phyloP scores from a whole-genome alignment of 2,888 invertebrate species.

The Archips crataeganus region DNA sequence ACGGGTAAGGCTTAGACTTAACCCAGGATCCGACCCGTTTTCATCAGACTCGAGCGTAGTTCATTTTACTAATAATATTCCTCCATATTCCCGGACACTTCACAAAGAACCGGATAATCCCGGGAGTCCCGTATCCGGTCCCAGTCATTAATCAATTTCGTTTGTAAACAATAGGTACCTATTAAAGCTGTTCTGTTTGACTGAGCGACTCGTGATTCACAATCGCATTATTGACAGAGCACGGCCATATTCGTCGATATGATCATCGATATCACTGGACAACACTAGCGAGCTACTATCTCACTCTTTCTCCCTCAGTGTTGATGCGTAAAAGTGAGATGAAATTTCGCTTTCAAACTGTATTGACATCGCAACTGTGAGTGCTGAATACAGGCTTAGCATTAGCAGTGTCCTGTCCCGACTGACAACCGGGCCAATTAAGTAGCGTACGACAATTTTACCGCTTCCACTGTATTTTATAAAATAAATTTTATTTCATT shows the following conservation, averaged over 20 bases:
- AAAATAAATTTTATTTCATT: constrained; percentile 46
- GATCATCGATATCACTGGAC: neutral
- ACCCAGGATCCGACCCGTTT: neutral
- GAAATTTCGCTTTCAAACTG: neutral
- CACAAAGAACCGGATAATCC: constrained; percentile 41
- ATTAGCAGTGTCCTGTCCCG: constrained; percentile 61
- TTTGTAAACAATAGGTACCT: constrained; percentile 58
- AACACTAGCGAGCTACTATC: neutral
- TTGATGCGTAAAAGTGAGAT: neutral
- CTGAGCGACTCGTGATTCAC: constrained; percentile 53
- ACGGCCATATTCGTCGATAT: neutral
- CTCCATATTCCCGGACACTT: constrained; percentile 6
- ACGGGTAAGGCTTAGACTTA: neutral
- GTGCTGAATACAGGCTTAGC: neutral
- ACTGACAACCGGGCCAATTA: constrained; percentile 67
- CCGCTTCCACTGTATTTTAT: neutral
- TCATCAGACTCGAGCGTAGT: neutral
- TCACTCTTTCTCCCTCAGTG: neutral
- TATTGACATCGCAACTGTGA: neutral
- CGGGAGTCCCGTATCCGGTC: constrained; percentile 35
- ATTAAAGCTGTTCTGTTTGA: constrained; percentile 50
- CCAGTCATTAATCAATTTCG: constrained; percentile 54
- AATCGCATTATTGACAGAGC: constrained; percentile 71
- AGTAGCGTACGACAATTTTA: constrained; percentile 50
- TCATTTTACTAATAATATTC: neutral